Evolutionary conservation across 1,140 invertebrate genomes (phyloP), one percentile per base, ranked within the genome.

Genomic region (Sycophila sp.): DNA sequence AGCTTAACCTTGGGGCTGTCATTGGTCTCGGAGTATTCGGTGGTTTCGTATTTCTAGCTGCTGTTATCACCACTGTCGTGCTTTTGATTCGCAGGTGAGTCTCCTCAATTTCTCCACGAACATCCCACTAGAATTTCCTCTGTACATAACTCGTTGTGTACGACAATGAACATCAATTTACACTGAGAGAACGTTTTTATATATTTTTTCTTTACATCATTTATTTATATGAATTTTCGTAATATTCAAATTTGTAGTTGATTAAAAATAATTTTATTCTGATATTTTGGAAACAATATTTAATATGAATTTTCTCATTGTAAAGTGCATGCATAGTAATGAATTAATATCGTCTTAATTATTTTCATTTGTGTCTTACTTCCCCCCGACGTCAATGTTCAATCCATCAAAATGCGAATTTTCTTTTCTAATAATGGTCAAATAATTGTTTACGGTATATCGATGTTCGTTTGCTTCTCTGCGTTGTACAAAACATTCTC

Each of bases 21-120:
- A 95, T 97, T 60, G 94, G 94, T 2, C 85, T 97, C 11, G 94
- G 93, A 15, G 94, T 96, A 0, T 96, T 97, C 80, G 95, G 94
- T 59, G 94, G 92, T 6, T 94, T 98, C 75, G 94, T 97, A 0
- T 94, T 97, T 77, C 88, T 97, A 19, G 93, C 95, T 26, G 94
- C 94, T 15, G 91, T 97, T 64, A 92, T 96, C 66, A 96, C 94
- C 1, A 95, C 94, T 5, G 92, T 96, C 55, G 92, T 97, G 59
- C 94, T 97, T 55, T 86, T 97, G 65, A 91, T 96, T 65, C 88
- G 94, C 88, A 96, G 95, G 96, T 98, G 88, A 92, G 76, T 60
- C 19, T 6, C 17, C 28, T 22, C 42, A 19, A 28, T 0, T 8
- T 15, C n/a, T 11, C 5, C 4, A 3, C 10, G 1, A 26, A 4